Base-by-base conservation (phyloP, 2,888 invertebrate species). In the Spodoptera picta region DNA sequence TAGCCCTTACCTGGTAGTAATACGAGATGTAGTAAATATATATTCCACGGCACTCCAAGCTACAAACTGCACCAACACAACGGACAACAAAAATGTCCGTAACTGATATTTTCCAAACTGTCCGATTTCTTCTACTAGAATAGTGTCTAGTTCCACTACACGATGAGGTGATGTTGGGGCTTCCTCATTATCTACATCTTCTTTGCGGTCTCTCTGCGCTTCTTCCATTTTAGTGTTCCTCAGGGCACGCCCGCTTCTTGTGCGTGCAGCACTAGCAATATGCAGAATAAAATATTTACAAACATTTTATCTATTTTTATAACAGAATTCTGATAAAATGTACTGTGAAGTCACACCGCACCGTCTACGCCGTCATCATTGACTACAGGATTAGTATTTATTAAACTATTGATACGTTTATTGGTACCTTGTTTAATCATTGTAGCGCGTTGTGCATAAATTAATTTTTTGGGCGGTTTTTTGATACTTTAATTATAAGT, bases 101-200 rank as follows among this genome's bases (percentile, higher is more conserved):
- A 87, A 42, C 73, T 93, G 93, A 67, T 87, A 92, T 52, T 66
- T 72, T 0, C 93, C 93, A 55, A 92, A 89, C 76, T 92, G 90
- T 0, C 93, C 93, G 11, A 92, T 82, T 68, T 93, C 93, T 41
- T 90, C 84, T 19, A 89, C 82, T 43, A 93, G 70, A 12, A 92
- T 85, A 19, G 83, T 83, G 53, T 93, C 92, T 71, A 92, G 48
- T 36, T 91, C 87, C 19, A 92, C 79, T 41, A 74, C 73, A 3
- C 68, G 66, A 3, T 50, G 23, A 1, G 10, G 19, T 42, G 73
- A 66, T 12, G 45, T n/a, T 4, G 19, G 4, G 7, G 2, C 1
- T 2, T 1, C 65, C 10, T 24, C 9, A n/a, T 45, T 43, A 23
- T 70, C 43, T 19, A 48, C 41, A 7, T 70, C 52, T 10, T 7